phyloP scores from a whole-genome alignment of 2,888 invertebrate genomes.

The Chrysodeixis includens region DNA sequence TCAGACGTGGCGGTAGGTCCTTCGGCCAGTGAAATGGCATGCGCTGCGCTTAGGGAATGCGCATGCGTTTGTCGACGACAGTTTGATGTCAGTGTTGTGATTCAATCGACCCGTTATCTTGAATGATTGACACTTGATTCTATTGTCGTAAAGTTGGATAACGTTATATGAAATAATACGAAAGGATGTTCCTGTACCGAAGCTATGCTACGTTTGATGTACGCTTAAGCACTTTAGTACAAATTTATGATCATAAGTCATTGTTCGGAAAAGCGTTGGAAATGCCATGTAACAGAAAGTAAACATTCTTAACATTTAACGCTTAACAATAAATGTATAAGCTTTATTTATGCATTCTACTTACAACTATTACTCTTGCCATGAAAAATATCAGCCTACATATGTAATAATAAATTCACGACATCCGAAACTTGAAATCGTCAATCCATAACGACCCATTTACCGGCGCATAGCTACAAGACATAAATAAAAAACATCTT shows the following conservation, averaged over 20 bases:
- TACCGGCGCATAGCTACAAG: background rate
- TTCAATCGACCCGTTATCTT: conserved; percentile 28
- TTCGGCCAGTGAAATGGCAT: conserved; percentile 51
- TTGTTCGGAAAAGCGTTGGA: too few species aligned
- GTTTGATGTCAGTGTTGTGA: conserved; percentile 46
- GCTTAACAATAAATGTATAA: background rate
- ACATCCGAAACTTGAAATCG: background rate
- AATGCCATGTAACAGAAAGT: too few species aligned
- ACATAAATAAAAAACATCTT: conserved; percentile 17
- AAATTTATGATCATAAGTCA: too few species aligned
- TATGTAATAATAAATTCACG: background rate
- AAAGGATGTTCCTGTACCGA: too few species aligned
- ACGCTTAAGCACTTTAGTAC: too few species aligned
- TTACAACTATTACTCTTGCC: background rate
- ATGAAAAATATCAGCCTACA: too few species aligned
- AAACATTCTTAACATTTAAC: too few species aligned
- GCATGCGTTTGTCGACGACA: conserved; percentile 35
- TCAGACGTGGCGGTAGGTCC: too few species aligned
- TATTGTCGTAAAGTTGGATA: background rate
- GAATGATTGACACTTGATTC: conserved; percentile 20
- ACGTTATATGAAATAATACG: background rate
- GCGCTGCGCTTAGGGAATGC: conserved; percentile 49
- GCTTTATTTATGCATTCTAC: background rate
- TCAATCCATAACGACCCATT: background rate
- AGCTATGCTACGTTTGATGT: too few species aligned